These are phyloP conservation scores for Megalurothrips usitatus DNA, from an alignment of 2,888 invertebrate genomes.

Conservation along the genomic window DNA sequence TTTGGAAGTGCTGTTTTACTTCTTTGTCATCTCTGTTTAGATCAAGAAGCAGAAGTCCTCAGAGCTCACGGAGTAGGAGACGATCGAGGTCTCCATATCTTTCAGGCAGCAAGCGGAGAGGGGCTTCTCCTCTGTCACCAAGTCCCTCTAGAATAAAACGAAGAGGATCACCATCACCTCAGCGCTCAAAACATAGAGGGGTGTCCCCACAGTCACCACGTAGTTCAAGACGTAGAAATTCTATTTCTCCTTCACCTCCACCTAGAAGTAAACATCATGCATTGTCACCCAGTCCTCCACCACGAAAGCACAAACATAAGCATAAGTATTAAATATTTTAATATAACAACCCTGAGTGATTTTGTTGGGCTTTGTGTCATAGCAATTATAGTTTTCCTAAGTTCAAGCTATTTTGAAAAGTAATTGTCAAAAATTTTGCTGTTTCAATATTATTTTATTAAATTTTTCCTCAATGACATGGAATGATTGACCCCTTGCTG, in stretches of 20 bases:
- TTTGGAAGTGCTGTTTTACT: neutral
- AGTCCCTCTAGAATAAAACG: slow-evolving; percentile 44
- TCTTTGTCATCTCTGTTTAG: slow-evolving; percentile 30
- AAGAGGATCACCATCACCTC: slow-evolving; percentile 43
- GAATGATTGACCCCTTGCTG: neutral
- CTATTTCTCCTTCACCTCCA: slow-evolving; percentile 42
- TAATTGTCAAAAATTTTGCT: neutral
- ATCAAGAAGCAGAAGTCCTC: slow-evolving; percentile 39
- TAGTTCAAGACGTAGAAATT: slow-evolving; percentile 39
- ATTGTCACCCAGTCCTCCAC: slow-evolving; percentile 45
- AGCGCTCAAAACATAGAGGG: slow-evolving; percentile 43
- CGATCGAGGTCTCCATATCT: slow-evolving; percentile 40
- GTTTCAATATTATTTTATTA: neutral
- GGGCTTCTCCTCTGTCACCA: slow-evolving; percentile 45
- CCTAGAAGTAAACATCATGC: slow-evolving; percentile 36
- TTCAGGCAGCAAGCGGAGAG: slow-evolving; percentile 45
- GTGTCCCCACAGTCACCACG: slow-evolving; percentile 35
- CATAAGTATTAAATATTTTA: slow-evolving; percentile 46
- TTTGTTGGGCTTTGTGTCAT: neutral
- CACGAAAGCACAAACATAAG: slow-evolving; percentile 52
- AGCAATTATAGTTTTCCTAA: neutral
- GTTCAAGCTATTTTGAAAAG: neutral
- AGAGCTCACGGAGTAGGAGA: slow-evolving; percentile 34
- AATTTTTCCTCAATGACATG: neutral
- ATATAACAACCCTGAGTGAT: neutral